phyloP scores from a whole-genome alignment of 2,888 invertebrate species.

The Euphydryas editha region DNA sequence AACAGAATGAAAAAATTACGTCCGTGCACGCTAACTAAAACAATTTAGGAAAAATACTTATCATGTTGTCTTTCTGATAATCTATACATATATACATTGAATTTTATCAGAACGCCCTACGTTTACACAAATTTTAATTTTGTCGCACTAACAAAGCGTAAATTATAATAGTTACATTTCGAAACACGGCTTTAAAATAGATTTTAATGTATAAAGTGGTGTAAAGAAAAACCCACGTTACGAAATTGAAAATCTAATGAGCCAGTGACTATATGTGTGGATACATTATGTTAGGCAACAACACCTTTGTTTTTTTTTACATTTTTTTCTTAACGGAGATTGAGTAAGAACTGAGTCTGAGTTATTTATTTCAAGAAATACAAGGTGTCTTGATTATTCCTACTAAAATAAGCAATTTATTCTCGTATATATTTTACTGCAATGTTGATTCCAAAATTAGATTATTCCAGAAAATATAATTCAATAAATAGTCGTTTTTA shows the following conservation, averaged over 20 bases:
- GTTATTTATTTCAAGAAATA: constrained; percentile 1
- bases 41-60: background rate
- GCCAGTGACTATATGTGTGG: background rate
- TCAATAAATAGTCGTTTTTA: too few species aligned
- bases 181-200: background rate
- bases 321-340: background rate
- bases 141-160: background rate
- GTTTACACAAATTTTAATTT: background rate
- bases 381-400: background rate
- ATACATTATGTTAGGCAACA: background rate
- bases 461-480: too few species aligned
- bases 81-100: background rate
- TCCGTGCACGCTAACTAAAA: background rate
- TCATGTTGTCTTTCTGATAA: background rate
- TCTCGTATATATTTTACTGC: too few species aligned
- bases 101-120: background rate
- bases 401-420: background rate
- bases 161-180: background rate
- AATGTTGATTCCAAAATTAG: too few species aligned
- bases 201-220: background rate
- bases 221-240: background rate
- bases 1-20: background rate
- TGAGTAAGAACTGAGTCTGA: background rate
- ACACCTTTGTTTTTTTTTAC: background rate
- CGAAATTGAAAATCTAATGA: background rate